These are phyloP conservation scores for Sarcophilus harrisii DNA, from an alignment of 2,797 vertebrate genomes.

Conservation along the genomic window DNA sequence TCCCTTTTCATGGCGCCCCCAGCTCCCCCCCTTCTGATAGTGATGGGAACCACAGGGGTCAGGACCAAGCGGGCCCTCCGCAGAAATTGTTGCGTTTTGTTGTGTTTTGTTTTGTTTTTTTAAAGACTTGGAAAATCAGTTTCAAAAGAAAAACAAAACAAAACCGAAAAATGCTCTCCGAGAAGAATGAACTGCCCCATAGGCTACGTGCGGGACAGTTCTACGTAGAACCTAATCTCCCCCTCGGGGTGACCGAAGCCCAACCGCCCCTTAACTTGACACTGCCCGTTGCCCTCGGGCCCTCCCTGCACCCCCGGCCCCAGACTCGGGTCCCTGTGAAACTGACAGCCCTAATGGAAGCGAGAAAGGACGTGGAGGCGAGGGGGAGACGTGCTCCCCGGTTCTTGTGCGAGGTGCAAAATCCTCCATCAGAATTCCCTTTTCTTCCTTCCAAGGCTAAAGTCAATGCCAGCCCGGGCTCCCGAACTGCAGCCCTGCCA, in stretches of 20 bases:
- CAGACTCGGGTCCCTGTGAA: neutral
- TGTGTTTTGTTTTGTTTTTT: no score
- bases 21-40: neutral
- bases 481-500: conserved; percentile 52
- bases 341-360: neutral
- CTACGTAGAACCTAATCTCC: neutral
- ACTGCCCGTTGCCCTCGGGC: neutral
- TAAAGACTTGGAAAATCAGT: neutral
- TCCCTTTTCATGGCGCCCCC: neutral
- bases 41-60: neutral
- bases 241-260: neutral
- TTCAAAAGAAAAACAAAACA: neutral
- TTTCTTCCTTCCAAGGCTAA: neutral
- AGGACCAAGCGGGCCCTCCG: neutral
- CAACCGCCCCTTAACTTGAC: neutral
- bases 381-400: neutral
- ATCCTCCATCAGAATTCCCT: neutral
- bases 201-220: neutral
- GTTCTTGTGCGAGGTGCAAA: neutral
- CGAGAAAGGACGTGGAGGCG: neutral
- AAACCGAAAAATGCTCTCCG: neutral
- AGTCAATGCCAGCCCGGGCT: conserved; percentile 18
- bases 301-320: no score
- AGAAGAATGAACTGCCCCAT: neutral
- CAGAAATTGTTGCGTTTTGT: neutral